Percentiles rank a stretch among this genome's conserved stretches.
These are phyloP conservation scores for Muscicapa adusta DNA, from an alignment of 2,113 vertebrate genomes.

Conservation along the genomic window DNA sequence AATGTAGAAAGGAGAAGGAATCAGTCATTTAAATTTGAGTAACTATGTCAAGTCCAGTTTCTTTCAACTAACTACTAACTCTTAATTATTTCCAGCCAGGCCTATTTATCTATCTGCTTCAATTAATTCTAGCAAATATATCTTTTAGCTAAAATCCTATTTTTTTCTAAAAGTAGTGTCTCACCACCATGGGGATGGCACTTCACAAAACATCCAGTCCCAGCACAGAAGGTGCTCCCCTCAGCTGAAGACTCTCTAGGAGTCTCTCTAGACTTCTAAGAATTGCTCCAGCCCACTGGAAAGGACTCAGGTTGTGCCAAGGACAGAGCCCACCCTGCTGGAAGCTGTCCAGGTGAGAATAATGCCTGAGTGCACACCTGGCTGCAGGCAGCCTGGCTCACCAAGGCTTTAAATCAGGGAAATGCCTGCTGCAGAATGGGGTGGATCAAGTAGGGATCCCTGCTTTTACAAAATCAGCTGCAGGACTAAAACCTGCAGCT, in stretches of 20 bases:
- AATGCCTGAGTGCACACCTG: neutral
- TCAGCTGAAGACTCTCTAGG: neutral
- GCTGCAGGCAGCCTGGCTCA: neutral
- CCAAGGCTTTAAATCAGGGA: neutral
- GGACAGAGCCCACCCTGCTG: neutral
- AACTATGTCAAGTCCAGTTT: no score
- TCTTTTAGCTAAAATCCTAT: no score
- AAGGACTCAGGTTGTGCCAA: neutral
- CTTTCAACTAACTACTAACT: no score
- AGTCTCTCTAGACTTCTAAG: neutral
- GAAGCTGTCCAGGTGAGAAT: neutral
- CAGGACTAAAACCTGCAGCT: neutral
- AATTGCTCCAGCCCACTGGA: neutral
- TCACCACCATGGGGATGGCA: neutral
- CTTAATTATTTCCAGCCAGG: no score
- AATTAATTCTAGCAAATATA: no score
- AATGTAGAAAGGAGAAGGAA: no score
- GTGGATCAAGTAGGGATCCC: neutral
- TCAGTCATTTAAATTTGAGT: no score
- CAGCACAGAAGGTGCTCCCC: neutral
- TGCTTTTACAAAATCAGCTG: neutral
- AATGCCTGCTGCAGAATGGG: neutral
- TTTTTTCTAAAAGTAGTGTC: no score
- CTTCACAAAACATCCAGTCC: neutral
- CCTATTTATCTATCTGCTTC: no score